Conservation (phyloP, 2,888 invertebrate species). For the Nasonovia ribisnigri region DNA sequence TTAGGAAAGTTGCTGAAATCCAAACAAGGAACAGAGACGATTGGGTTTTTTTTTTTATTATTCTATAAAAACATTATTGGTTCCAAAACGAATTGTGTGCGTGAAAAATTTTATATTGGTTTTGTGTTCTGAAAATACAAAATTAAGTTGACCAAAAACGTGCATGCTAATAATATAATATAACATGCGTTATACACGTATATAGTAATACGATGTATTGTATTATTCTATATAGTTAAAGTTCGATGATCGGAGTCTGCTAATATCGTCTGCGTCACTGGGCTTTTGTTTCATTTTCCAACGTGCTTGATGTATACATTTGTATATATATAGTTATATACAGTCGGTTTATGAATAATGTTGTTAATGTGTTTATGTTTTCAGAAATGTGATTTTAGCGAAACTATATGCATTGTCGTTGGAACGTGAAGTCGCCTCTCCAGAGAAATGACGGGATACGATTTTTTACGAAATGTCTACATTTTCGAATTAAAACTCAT, state of each 20-base stretch:
- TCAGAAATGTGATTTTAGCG: conserved; percentile 29
- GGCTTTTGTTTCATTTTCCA: not conserved
- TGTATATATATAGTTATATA: not conserved
- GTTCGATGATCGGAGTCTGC: not conserved
- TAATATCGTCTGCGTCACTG: not conserved
- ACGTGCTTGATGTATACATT: not conserved
- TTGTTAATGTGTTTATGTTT: conserved; percentile 25
- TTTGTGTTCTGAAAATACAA: not conserved
- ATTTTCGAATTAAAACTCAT: conserved; percentile 53
- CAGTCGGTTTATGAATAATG: not conserved
- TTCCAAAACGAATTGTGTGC: not conserved
- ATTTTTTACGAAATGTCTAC: conserved; percentile 35
- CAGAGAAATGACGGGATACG: conserved; percentile 33
- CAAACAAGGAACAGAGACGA: not conserved
- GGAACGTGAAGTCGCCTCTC: conserved; percentile 41
- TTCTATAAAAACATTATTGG: not conserved
- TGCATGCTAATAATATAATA: not conserved
- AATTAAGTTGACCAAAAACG: not conserved
- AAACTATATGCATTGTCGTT: not conserved
- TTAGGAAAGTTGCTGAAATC: not conserved
- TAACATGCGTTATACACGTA: not conserved
- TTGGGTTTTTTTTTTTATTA: not conserved
- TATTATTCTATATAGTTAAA: not conserved
- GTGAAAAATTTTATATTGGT: too few species aligned
- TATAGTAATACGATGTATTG: not conserved